phyloP scores from a whole-genome alignment of 2,888 invertebrate genomes.

The Crossocerus cetratus region DNA sequence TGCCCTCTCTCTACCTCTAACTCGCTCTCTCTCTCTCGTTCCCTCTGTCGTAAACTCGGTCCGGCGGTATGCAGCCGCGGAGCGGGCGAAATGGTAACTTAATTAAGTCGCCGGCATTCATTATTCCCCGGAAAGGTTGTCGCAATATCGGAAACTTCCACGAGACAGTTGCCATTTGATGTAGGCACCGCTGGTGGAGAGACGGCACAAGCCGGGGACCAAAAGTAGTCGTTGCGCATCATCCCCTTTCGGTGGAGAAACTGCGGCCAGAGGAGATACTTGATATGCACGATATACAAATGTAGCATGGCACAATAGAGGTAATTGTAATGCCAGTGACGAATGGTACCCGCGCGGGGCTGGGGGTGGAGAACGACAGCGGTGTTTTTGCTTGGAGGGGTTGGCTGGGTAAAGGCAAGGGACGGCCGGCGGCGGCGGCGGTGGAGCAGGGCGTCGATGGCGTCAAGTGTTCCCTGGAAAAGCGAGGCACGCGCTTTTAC shows the following conservation, averaged over 20 bases:
- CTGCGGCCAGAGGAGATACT: constrained; percentile 19
- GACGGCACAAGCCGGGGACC: too few species aligned
- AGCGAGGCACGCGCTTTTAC: constrained; percentile 65
- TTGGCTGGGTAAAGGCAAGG: constrained; percentile 18
- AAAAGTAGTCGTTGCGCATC: background rate
- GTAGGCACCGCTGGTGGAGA: too few species aligned
- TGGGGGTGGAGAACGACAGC: constrained; percentile 26
- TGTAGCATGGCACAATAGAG: constrained; percentile 67
- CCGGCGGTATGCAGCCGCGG: background rate
- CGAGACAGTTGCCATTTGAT: too few species aligned
- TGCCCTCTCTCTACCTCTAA: too few species aligned
- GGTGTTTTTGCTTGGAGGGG: constrained; percentile 19
- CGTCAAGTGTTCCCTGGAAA: constrained; percentile 47
- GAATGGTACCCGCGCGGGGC: constrained; percentile 67
- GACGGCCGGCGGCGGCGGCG: constrained; percentile 18
- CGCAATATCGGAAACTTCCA: background rate
- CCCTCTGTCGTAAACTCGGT: background rate
- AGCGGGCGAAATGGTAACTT: background rate
- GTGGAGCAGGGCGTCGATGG: constrained; percentile 23
- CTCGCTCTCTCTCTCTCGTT: too few species aligned
- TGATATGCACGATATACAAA: constrained; percentile 63
- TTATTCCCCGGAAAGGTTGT: background rate
- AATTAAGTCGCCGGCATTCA: background rate
- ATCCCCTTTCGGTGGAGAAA: background rate
- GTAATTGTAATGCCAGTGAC: constrained; percentile 72